Evolutionary conservation across 2,797 vertebrate genomes (phyloP), one percentile per base, ranked within the genome.

Genomic region (Natrix natrix): DNA sequence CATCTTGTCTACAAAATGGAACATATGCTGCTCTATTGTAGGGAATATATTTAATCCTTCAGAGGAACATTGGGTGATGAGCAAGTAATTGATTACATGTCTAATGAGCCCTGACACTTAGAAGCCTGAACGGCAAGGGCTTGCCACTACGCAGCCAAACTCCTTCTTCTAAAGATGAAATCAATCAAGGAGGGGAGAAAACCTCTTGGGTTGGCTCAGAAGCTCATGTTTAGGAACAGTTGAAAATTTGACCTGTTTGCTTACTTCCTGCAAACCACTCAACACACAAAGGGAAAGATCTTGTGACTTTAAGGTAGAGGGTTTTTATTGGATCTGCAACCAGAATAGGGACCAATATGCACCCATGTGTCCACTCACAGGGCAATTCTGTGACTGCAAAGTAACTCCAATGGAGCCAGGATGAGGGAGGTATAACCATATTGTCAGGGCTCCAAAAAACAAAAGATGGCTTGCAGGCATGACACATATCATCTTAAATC

Each of bases 81-180:
- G 69, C 32, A 92, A 92, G 0, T 89, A 93, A 93, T 0, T 86
- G 86, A 95, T 43, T 13, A 60, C 0, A 5, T 66, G 28, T 92
- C 63, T 87, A 69, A 92, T 4, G 86, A 52, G 3, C 91, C 61
- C 92, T 4, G 90, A 54, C 93, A 66, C 43, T 17, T 90, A 10
- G 66, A 60, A 88, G 13, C 37, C 89, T 93, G 7, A 6, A 52
- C 37, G 78, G 92, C 95, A 95, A 60, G 91, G 86, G 54, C 93
- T 92, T 94, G 74, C 69, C 0, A 0, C 3, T 37, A 86, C 86
- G 86, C 61, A 94, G 92, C 13, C 86, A 90, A 78, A 94, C 63
- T 16, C 92, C 59, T 61, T 91, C 56, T 56, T 83, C 32, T 8
- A 89, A 86, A 93, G 43, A 89, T 26, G 32, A 87, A 86, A 54